These are phyloP conservation scores for Thymallus thymallus DNA, from an alignment of 2,113 vertebrate genomes.

Conservation along the genomic window DNA sequence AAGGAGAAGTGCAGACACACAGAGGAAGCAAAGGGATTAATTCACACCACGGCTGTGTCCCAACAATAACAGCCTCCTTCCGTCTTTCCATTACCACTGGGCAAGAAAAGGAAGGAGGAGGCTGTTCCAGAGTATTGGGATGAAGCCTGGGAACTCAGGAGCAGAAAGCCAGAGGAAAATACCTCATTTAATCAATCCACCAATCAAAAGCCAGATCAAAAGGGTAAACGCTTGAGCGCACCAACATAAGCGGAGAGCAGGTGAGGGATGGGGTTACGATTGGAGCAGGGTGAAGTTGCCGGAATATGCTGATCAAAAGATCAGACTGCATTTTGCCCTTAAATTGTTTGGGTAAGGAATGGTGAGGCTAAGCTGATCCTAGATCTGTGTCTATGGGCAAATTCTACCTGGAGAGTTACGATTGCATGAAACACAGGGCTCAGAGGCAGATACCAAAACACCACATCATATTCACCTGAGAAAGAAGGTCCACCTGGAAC, in stretches of 20 bases:
- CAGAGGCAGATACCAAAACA: constrained; percentile 78
- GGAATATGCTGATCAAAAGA: constrained; percentile 41
- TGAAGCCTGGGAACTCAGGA: constrained; percentile 25
- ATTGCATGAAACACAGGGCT: constrained; percentile 74
- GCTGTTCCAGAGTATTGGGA: background rate
- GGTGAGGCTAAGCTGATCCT: background rate
- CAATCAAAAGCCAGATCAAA: constrained; percentile 22
- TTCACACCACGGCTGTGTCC: constrained; percentile 28
- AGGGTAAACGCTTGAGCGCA: constrained; percentile 33
- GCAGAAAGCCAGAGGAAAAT: constrained; percentile 53
- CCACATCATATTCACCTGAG: constrained; percentile 92
- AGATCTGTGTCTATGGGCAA: constrained; percentile 54
- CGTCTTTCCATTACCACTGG: constrained; percentile 14
- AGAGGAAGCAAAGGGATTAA: constrained; percentile 48
- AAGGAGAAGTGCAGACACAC: constrained; percentile 46
- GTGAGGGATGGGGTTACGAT: constrained; percentile 32
- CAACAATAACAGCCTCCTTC: constrained; percentile 47
- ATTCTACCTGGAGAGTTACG: constrained; percentile 60
- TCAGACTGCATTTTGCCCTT: constrained; percentile 16
- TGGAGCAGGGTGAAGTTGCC: constrained; percentile 60
- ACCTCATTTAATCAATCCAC: constrained; percentile 20
- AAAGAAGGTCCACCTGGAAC: constrained; percentile 93
- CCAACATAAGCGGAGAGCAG: constrained; percentile 54
- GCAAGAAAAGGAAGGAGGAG: background rate
- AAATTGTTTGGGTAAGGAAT: constrained; percentile 9